A percentile compares a stretch with the other conserved stretches of the same genome.
phyloP scores from a whole-genome alignment of 2,888 invertebrate species.

The Resseliella maxima region DNA sequence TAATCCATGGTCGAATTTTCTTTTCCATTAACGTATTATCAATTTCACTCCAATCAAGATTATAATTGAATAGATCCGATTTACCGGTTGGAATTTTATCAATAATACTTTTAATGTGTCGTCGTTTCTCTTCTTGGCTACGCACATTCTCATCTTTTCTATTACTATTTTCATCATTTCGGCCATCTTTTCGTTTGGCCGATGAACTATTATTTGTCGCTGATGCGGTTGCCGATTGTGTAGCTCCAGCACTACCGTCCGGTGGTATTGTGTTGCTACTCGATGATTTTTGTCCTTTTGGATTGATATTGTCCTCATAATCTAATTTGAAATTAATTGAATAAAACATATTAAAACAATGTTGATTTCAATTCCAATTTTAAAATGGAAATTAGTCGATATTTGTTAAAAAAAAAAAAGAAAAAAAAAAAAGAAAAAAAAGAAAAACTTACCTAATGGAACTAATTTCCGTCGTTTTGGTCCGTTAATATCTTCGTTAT shows the following conservation, averaged over 20 bases:
- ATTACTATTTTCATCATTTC: constrained; percentile 58
- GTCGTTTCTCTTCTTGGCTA: constrained; percentile 90
- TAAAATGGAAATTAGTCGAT: no score
- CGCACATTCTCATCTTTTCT: constrained; percentile 68
- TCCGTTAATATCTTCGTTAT: constrained; percentile 71
- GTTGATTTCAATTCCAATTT: neutral
- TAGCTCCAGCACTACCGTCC: neutral
- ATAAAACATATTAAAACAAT: neutral
- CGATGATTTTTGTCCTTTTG: constrained; percentile 24
- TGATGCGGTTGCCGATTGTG: constrained; percentile 3
- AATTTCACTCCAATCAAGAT: constrained; percentile 90
- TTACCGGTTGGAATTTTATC: constrained; percentile 99
- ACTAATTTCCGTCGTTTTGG: constrained; percentile 82
- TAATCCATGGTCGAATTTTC: constrained; percentile 98
- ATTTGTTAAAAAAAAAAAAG: no score
- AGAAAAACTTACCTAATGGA: constrained; percentile 73
- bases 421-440: neutral
- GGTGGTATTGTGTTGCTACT: neutral
- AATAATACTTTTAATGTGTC: constrained; percentile 95
- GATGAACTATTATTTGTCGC: constrained; percentile 55
- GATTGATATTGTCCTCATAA: constrained; percentile 57
- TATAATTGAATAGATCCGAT: constrained; percentile 93
- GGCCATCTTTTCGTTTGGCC: constrained; percentile 59
- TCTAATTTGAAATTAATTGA: constrained; percentile 57
- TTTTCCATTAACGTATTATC: constrained; percentile 87